Conservation (phyloP, 2,888 invertebrate genomes). For the Noctua fimbriata region DNA sequence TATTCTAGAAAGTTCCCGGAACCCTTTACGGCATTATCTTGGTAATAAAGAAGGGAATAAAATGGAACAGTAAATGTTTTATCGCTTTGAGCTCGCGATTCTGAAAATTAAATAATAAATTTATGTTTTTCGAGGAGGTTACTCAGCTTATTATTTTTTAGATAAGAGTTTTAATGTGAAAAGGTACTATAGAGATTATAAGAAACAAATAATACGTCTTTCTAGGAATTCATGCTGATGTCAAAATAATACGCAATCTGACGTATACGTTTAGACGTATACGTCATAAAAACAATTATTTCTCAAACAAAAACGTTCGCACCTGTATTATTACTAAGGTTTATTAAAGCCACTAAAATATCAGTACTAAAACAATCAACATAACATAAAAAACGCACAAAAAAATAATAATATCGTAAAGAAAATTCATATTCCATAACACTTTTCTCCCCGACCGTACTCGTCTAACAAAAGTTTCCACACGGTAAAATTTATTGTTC, state of each 20-base stretch:
- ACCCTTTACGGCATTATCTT: constrained; percentile 62
- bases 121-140: constrained; percentile 54
- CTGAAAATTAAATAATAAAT: constrained; percentile 67
- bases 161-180: constrained; percentile 31
- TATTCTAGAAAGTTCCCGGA: constrained; percentile 43
- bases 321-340: neutral
- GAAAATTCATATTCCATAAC: constrained; percentile 45
- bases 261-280: neutral
- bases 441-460: constrained; percentile 58
- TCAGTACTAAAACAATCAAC: constrained; percentile 22
- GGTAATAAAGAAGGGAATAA: constrained; percentile 64
- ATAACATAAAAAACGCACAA: constrained; percentile 13
- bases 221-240: neutral
- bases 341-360: neutral
- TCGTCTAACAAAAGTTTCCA: constrained; percentile 69
- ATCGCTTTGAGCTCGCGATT: constrained; percentile 53
- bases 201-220: neutral
- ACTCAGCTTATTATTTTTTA: constrained; percentile 27
- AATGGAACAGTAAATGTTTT: constrained; percentile 64
- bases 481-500: constrained; percentile 79
- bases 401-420: constrained; percentile 34
- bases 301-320: no score
- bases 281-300: neutral
- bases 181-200: neutral
- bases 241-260: neutral